Percentiles rank a stretch among this genome's conserved stretches.
phyloP scores from a whole-genome alignment of 2,888 invertebrate genomes.

The Tipula confusa region DNA sequence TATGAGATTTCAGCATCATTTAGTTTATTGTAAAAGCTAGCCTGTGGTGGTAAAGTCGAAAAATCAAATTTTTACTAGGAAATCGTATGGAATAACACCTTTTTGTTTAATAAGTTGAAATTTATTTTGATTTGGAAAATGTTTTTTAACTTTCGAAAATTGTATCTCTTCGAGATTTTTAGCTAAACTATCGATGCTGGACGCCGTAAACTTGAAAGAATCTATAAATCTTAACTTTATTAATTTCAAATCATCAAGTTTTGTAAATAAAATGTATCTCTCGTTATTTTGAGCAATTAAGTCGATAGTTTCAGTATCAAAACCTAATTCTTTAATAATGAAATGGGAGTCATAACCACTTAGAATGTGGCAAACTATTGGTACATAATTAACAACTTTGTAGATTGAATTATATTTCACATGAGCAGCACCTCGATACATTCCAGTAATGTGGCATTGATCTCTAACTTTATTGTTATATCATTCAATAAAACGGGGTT shows the following conservation, averaged over 20 bases:
- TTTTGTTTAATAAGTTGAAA: too few species aligned
- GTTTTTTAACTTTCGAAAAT: not conserved
- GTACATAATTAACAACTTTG: too few species aligned
- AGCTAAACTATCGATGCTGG: not conserved
- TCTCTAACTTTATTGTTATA: not conserved
- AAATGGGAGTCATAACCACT: not conserved
- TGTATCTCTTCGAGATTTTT: not conserved
- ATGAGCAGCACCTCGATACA: not conserved
- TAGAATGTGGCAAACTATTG: too few species aligned
- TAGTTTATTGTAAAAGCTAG: not conserved
- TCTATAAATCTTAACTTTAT: not conserved
- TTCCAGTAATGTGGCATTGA: not conserved
- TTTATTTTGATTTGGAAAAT: not conserved
- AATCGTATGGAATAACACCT: too few species aligned
- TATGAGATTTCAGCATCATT: not conserved
- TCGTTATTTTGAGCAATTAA: too few species aligned
- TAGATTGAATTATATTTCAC: too few species aligned
- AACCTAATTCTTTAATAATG: too few species aligned
- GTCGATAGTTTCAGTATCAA: too few species aligned
- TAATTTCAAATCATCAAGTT: not conserved
- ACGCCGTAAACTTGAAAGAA: not conserved
- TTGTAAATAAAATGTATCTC: not conserved
- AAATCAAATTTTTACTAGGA: too few species aligned
- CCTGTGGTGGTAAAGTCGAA: not conserved
- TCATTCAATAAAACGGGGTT: not conserved